Evolutionary conservation across 2,888 invertebrate species (phyloP), one percentile per base, ranked within the genome.

Genomic region (Deilephila porcellus): DNA sequence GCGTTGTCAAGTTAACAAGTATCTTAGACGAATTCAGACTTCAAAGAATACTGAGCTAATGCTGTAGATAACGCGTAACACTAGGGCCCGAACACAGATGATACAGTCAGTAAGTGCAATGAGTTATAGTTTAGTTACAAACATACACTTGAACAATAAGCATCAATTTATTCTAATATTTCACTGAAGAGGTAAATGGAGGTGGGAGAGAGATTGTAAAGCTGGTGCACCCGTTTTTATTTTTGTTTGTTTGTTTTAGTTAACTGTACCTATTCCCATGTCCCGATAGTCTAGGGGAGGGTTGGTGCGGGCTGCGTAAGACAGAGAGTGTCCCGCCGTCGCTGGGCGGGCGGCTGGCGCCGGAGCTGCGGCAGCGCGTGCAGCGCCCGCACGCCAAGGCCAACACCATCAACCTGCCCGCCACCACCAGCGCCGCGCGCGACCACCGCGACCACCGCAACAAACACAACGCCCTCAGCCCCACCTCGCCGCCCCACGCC

Each of bases 381-480:
- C 93, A 92, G 85, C 88, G 93, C 71, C 91, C 94, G 29, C 94
- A 94, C 88, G 87, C 90, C 60, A 94, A 95, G 84, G 95, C 96
- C 34, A 96, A 96, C 88, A 96, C 96, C 45, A 96, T 96, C 85
- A 96, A 95, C 86, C 93, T 96, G 77, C 96, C 96, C 4, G 93
- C 95, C 82, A 91, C 81, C 86, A 92, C 88, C 72, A 83, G 11
- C 45, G 11, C 45, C 81, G 59, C 86, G 90, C 70, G 82, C 82
- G 7, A 8, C 37, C 37, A 37, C 45, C 45, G 45, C 77, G 90
- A 90, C 78, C 89, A 90, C 72, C 86, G 94, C 79, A 89, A 89
- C 83, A 91, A 90, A 77, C 83, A 78, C 76, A 75, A 83, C 80
- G 86, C 89, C 60, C 83, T 87, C 74, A 92, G 91, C 76, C 92